These are phyloP conservation scores for Busseola fusca DNA, from an alignment of 2,888 invertebrate genomes.

Conservation along the genomic window DNA sequence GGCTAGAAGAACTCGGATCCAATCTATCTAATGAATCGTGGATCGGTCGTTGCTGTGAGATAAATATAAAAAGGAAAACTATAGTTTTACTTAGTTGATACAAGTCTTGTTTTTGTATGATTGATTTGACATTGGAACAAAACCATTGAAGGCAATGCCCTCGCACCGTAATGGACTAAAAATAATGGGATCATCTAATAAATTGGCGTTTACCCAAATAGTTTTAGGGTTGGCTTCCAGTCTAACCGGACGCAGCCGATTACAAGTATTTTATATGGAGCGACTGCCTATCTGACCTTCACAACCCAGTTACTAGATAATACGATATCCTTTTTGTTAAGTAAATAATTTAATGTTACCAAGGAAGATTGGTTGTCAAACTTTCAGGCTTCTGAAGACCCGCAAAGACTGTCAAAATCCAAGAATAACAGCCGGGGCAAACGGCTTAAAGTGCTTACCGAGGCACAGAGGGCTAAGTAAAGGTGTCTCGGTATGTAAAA, in stretches of 20 bases:
- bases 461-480: neutral
- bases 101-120: constrained; percentile 1
- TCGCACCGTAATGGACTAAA: constrained; percentile 3
- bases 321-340: neutral
- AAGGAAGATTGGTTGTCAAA: neutral
- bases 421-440: neutral
- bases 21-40: constrained; percentile 18
- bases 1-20: neutral
- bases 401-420: neutral
- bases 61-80: constrained; percentile 2
- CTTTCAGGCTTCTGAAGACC: neutral
- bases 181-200: constrained; percentile 6
- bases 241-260: neutral
- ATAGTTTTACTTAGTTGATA: neutral
- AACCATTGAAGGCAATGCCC: neutral
- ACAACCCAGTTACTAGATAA: neutral
- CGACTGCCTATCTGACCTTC: neutral
- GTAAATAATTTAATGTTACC: neutral
- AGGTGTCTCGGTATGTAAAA: neutral
- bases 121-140: constrained; percentile 5
- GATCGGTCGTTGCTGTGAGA: constrained; percentile 8
- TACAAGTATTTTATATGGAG: neutral
- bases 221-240: neutral
- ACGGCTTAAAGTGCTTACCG: neutral
- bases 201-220: neutral